A percentile compares a stretch with the other conserved stretches of the same genome.
These are phyloP conservation scores for Oplegnathus fasciatus DNA, from an alignment of 2,113 vertebrate genomes.

Conservation along the genomic window DNA sequence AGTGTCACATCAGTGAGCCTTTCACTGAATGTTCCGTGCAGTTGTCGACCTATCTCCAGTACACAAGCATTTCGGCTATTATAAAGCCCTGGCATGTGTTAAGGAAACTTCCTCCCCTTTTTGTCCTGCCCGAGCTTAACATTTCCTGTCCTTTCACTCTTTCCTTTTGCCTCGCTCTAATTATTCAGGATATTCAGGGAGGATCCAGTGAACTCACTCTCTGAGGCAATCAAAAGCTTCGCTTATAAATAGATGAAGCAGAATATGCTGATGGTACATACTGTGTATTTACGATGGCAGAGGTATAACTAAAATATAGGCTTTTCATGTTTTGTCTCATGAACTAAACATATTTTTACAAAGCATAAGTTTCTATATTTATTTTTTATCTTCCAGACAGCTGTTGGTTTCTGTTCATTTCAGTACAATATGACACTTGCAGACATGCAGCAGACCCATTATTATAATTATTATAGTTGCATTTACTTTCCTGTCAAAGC, in stretches of 20 bases:
- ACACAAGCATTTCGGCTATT: conserved; percentile 41
- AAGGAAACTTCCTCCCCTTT: conserved; percentile 64
- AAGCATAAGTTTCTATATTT: background rate
- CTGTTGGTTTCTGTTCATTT: background rate
- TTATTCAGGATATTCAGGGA: conserved; percentile 57
- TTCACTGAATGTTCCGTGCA: conserved; percentile 10
- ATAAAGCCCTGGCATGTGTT: conserved; percentile 58
- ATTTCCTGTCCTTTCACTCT: conserved; percentile 77
- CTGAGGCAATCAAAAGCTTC: conserved; percentile 1
- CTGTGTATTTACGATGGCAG: background rate
- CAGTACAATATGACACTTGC: background rate
- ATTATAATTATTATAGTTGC: too few species aligned
- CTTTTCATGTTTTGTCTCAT: background rate
- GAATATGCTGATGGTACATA: background rate
- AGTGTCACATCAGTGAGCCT: conserved; percentile 38
- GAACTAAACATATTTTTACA: background rate
- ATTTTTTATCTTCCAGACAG: background rate
- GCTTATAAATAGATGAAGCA: conserved; percentile 22
- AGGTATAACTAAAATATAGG: background rate
- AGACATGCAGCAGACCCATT: background rate
- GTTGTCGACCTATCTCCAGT: conserved; percentile 37
- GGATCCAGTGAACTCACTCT: conserved; percentile 10
- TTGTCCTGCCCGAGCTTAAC: conserved; percentile 65
- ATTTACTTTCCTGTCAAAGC: background rate
- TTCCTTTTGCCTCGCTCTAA: conserved; percentile 65